Evolutionary conservation across 2,113 vertebrate species (phyloP), one percentile per base, ranked within the genome.

Genomic region (Epinephelus lanceolatus): DNA sequence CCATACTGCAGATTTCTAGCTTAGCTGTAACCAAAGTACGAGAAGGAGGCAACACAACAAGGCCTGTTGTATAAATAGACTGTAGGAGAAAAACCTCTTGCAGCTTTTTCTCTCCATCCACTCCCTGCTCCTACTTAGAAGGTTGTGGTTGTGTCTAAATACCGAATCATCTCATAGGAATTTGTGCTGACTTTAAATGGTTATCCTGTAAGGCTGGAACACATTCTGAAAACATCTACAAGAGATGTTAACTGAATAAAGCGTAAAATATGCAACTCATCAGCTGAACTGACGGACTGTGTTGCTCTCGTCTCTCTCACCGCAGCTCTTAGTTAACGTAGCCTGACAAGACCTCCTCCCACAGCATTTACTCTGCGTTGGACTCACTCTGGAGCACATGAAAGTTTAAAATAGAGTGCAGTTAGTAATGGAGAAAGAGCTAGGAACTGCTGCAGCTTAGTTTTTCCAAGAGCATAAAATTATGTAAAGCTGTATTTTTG

Each of bases 391-490:
- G 68, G 67, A 89, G 72, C 74, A 76, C 88, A 92, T 90, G 37
- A 85, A 89, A 86, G 49, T 93, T 91, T 90, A 89, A 93, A 90
- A 92, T 80, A 67, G 56, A 86, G 82, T 71, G 76, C 80, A 80
- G 75, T 85, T 88, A 76, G 84, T 81, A 87, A 65, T 76, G 71
- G 65, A 86, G 65, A 80, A 73, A 80, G 14, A 78, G 59, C 75
- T 73, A 62, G 60, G 42, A 72, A 76, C 11, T 65, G 19, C 72
- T 73, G 49, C 67, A 53, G 75, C 66, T 85, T 72, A 57, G 45
- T 83, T 88, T 91, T 68, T 87, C 60, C 37, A 79, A 89, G 52
- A 86, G 70, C 62, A 80, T 52, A 63, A 84, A 85, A 90, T 91
- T 79, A 83, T 88, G 69, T 83, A 82, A 87, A 90, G 88, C 84